Conservation (phyloP, 2,888 invertebrate genomes). For the Eupithecia tripunctaria region DNA sequence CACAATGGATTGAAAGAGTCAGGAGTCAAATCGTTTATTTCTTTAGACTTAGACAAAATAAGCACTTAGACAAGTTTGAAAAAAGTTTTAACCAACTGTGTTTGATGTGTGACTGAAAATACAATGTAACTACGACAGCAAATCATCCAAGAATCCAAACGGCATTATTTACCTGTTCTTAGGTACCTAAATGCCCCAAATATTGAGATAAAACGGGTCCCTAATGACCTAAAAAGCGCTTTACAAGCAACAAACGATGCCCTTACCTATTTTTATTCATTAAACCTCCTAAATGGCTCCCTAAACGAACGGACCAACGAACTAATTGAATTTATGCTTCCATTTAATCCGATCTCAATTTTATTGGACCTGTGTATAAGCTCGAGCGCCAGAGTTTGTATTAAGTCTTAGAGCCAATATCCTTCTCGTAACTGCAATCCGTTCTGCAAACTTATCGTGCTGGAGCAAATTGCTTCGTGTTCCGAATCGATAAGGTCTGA, state of each 20-base stretch:
- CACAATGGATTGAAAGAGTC: too few relatives aligned
- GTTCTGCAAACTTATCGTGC: constrained; percentile 12
- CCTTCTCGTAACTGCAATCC: constrained; percentile 48
- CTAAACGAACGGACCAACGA: constrained; percentile 16
- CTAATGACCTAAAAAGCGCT: constrained; percentile 5
- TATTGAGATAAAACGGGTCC: neutral
- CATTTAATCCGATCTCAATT: constrained; percentile 37
- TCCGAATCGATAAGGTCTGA: constrained; percentile 16
- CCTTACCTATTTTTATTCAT: constrained; percentile 4
- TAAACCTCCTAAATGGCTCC: constrained; percentile 2
- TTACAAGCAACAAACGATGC: neutral
- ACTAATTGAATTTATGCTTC: constrained; percentile 29
- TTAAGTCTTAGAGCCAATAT: constrained; percentile 60
- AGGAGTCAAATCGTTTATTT: too few relatives aligned
- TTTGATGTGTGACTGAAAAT: neutral
- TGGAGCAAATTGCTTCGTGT: constrained; percentile 24
- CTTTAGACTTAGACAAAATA: too few relatives aligned
- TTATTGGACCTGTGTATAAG: constrained; percentile 32
- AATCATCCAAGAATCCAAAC: neutral
- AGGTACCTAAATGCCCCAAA: neutral
- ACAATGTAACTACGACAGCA: neutral
- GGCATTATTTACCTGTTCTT: neutral
- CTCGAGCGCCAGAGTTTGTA: constrained; percentile 25
- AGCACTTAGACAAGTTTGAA: too few relatives aligned
- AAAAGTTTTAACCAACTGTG: too few relatives aligned